These are phyloP conservation scores for Sitta carolinensis DNA, from an alignment of 2,797 vertebrate genomes.

Conservation along the genomic window DNA sequence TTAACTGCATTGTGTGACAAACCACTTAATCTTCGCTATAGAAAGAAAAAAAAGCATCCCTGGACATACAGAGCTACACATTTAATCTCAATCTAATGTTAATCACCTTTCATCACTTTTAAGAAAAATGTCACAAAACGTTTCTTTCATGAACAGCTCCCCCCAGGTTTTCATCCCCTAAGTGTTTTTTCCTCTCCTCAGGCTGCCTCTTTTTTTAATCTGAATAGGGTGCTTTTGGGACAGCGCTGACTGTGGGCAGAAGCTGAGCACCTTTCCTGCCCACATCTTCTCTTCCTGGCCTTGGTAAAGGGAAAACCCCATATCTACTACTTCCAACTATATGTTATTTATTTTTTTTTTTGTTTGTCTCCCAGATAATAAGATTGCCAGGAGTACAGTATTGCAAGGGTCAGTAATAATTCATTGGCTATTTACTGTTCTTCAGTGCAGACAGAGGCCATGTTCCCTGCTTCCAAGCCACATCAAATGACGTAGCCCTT, in stretches of 20 bases:
- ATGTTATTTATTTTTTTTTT: neutral
- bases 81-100: neutral
- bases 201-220: neutral
- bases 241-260: neutral
- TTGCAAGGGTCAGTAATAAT: neutral
- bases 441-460: neutral
- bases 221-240: neutral
- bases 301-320: fast-evolving
- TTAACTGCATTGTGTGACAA: neutral
- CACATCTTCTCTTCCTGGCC: neutral
- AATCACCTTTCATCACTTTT: neutral
- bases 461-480: neutral
- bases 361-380: neutral
- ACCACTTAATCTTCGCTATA: neutral
- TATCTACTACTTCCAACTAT: neutral
- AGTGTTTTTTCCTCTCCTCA: neutral
- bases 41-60: neutral
- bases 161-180: neutral
- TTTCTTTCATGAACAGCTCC: neutral
- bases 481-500: neutral
- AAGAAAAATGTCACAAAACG: neutral
- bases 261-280: neutral
- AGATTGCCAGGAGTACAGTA: neutral
- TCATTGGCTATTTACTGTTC: neutral
- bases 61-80: neutral